A percentile compares a stretch with the other conserved stretches of the same genome.
These are phyloP conservation scores for Tineola bisselliella DNA, from an alignment of 2,888 invertebrate genomes.

Conservation along the genomic window DNA sequence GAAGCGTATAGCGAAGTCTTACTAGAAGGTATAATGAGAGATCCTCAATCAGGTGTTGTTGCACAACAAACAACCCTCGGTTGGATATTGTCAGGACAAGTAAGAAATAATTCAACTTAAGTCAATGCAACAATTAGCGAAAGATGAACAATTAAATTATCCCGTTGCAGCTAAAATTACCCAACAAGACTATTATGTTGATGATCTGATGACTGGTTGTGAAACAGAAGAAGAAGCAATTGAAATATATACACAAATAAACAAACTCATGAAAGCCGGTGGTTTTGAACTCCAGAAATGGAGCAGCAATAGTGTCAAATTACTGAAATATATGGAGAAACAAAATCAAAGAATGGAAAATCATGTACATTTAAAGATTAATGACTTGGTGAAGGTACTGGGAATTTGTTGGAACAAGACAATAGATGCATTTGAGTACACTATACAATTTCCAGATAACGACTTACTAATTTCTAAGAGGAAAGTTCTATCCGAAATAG, in stretches of 20 bases:
- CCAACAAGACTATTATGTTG: neutral
- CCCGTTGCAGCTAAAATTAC: slow-evolving; percentile 17
- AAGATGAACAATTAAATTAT: slow-evolving; percentile 16
- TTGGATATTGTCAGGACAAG: slow-evolving; percentile 20
- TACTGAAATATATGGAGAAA: neutral
- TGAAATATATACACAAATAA: neutral
- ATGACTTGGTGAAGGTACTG: slow-evolving; percentile 20
- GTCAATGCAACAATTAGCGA: slow-evolving; percentile 17
- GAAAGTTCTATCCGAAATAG: slow-evolving; percentile 21
- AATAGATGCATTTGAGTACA: slow-evolving; percentile 20
- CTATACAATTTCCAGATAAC: slow-evolving; percentile 15
- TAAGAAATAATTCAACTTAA: neutral
- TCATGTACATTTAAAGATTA: slow-evolving; percentile 15
- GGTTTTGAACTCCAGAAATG: slow-evolving; percentile 14
- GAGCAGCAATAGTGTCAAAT: neutral
- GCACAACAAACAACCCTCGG: slow-evolving; percentile 20
- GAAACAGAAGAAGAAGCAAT: slow-evolving; percentile 1
- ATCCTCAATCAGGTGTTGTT: neutral
- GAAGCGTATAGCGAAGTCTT: slow-evolving; percentile 14
- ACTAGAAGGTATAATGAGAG: neutral
- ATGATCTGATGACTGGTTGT: slow-evolving; percentile 11
- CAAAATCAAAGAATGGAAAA: slow-evolving; percentile 8
- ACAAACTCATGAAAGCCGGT: neutral
- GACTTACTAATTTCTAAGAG: slow-evolving; percentile 19
- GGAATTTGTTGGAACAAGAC: slow-evolving; percentile 23